Base-by-base conservation (phyloP, 2,797 vertebrate genomes). In the Macroramphosus scolopax region DNA sequence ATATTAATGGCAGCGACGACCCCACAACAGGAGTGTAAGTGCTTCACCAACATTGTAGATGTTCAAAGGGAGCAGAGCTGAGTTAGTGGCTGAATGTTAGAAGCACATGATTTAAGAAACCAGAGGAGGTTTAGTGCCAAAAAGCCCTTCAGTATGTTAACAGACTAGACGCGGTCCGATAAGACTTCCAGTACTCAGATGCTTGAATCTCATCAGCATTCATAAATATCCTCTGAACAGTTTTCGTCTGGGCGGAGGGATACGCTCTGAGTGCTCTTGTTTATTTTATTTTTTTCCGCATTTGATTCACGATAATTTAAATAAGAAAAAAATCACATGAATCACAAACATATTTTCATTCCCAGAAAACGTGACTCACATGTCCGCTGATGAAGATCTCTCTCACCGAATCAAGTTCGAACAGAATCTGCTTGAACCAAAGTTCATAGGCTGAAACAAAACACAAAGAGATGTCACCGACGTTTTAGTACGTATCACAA, bases 361-460 rank as follows among this genome's bases (percentile, higher is more conserved):
- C n/a, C n/a, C n/a, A n/a, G n/a, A 26, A 2, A 31, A 36, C 16
- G 14, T 10, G 13, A 95, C 94, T 97, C 82, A 98, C 96, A 0
- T 93, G 92, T 54, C 92, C 94, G 24, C 93, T 93, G 73, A 91
- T 91, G 82, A 98, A 98, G 81, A 98, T 93, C 43, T 88, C 89
- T 37, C 94, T 83, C 56, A 99, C 93, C 17, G 95, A 98, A 82
- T 99, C 95, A 31, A 98, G 74, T 85, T 98, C 95, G 91, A 92
- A 98, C 29, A 99, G 82, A 69, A 98, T 95, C 82, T 99, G 95
- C 72, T 97, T 98, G 84, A 99, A 97, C 95, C 95, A 98, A 40
- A 98, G 92, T 75, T 99, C 95, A 66, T 96, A 98, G 37, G 91
- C 96, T 96, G 75, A 16, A 90, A 85, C 2, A 37, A 71, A 69